phyloP scores from a whole-genome alignment of 2,113 vertebrate genomes.

The Vanacampus margaritifer region DNA sequence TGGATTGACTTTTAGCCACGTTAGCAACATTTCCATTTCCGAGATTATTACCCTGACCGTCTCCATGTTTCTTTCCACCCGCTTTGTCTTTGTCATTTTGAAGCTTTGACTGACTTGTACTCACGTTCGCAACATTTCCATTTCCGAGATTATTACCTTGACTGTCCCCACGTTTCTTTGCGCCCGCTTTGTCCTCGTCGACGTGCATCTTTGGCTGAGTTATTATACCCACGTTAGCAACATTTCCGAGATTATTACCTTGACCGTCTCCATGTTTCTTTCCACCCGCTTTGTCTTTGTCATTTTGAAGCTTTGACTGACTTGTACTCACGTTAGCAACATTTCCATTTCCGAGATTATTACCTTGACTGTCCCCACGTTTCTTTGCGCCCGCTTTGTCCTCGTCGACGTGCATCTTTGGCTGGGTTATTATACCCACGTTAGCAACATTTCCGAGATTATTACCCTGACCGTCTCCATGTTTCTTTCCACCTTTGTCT shows the following conservation, averaged over 20 bases:
- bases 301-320: neutral
- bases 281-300: neutral
- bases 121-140: neutral
- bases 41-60: conserved; percentile 15
- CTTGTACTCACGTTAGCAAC: neutral
- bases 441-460: conserved; percentile 10
- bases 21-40: neutral
- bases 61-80: neutral
- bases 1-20: neutral
- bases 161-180: neutral
- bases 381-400: neutral
- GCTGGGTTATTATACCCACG: neutral
- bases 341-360: neutral
- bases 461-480: conserved; percentile 1
- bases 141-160: conserved; percentile 18
- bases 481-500: neutral
- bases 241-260: conserved; percentile 17
- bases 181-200: neutral
- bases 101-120: neutral
- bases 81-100: neutral
- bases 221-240: neutral
- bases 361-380: neutral
- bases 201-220: neutral
- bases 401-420: neutral
- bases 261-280: neutral